A percentile compares a stretch with the other conserved stretches of the same genome.
Conservation (phyloP, 1,140 invertebrate species). For the Helicoverpa zea region DNA sequence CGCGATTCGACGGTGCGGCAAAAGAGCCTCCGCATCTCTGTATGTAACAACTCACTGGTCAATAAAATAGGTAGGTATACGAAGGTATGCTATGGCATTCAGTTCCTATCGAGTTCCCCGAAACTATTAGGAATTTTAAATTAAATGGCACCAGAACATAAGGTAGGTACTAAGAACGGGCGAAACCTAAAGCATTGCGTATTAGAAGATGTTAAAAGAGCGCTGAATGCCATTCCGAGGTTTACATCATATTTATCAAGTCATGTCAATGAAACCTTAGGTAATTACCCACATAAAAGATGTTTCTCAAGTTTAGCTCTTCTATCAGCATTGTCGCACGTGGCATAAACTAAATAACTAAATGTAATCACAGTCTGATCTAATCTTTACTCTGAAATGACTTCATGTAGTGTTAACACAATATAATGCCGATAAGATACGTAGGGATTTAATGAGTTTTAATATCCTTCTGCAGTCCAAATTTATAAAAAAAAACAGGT, state of each 20-base stretch:
- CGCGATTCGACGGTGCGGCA: too few species aligned
- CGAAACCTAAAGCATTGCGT: too few species aligned
- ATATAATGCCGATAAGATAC: constrained; percentile 11
- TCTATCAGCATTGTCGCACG: background rate
- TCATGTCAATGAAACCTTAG: background rate
- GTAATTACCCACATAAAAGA: background rate
- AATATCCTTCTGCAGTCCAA: constrained; percentile 4
- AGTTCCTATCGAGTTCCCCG: too few species aligned
- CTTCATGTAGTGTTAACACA: background rate
- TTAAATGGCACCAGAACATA: too few species aligned
- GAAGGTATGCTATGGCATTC: too few species aligned
- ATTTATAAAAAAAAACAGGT: background rate
- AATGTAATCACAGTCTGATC: constrained; percentile 11
- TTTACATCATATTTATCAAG: background rate
- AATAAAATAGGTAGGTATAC: too few species aligned
- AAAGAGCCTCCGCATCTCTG: too few species aligned
- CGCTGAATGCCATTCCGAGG: background rate
- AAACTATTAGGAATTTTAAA: too few species aligned
- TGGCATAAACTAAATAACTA: background rate
- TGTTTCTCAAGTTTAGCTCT: background rate
- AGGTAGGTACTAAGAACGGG: too few species aligned
- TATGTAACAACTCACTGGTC: too few species aligned
- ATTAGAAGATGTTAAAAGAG: too few species aligned
- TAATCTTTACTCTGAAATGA: constrained; percentile 8
- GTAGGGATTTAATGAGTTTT: background rate